Conservation (phyloP, 53 echinoderm and acorn worm species). For the Stichopus horrens region DNA sequence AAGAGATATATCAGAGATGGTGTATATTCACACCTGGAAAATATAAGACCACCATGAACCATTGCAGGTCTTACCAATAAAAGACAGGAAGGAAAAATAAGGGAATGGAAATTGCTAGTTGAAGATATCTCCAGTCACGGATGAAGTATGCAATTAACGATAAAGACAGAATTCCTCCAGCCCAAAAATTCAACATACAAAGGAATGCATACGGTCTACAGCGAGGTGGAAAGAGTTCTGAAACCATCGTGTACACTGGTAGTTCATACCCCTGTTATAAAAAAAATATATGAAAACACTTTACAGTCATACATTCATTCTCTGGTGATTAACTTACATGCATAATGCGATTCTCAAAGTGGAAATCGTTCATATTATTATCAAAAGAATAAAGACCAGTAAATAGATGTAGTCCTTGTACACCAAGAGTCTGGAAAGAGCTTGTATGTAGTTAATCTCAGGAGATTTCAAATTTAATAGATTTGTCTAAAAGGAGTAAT, state of each 20-base stretch:
- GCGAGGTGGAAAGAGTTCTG: slow-evolving; percentile 80
- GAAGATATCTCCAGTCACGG: slow-evolving; percentile 80
- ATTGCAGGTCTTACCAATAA: slow-evolving; percentile 23
- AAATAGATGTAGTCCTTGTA: too few species aligned
- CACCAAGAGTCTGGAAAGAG: too few species aligned
- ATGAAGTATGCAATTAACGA: slow-evolving; percentile 67
- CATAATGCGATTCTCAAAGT: too few species aligned
- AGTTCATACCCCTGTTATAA: slow-evolving; percentile 50
- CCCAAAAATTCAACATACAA: slow-evolving; percentile 71
- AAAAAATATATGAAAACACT: not conserved
- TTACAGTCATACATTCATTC: too few species aligned
- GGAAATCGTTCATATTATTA: too few species aligned
- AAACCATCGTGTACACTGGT: slow-evolving; percentile 82
- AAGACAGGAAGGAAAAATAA: slow-evolving; percentile 5
- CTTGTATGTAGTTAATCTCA: too few species aligned
- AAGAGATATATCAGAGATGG: too few species aligned
- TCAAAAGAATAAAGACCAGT: too few species aligned
- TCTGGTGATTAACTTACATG: too few species aligned
- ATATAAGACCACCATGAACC: too few species aligned
- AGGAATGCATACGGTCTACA: slow-evolving; percentile 66
- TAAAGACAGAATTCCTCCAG: slow-evolving; percentile 70
- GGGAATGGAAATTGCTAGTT: slow-evolving; percentile 78
- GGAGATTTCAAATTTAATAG: too few species aligned
- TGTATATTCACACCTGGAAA: too few species aligned
- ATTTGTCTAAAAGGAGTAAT: not conserved